Evolutionary conservation across 30 jellyfish, hydroid and myxozoan species (phyloP).

Genomic region (Aurelia coerulea): DNA sequence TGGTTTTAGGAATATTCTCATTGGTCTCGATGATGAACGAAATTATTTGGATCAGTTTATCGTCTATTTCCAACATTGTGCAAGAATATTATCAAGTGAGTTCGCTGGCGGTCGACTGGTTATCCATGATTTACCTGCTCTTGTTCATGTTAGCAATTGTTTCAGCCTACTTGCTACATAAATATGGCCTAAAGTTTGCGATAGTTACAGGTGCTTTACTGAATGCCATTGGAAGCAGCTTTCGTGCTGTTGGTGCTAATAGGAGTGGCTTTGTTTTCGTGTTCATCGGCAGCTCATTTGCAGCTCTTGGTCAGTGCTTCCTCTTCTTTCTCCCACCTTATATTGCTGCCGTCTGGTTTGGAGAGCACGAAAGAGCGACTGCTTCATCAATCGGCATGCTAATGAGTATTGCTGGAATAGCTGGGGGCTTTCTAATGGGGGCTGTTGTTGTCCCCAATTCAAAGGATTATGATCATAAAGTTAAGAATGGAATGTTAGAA

Average conservation of each 20-base stretch:
- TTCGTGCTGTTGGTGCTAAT: conserved; percentile 74
- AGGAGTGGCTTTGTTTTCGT: conserved; percentile 78
- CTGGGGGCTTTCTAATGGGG: conserved; percentile 76
- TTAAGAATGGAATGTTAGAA: conserved; percentile 63
- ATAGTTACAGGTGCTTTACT: conserved; percentile 74
- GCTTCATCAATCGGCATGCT: conserved; percentile 93
- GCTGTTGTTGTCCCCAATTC: conserved; percentile 66
- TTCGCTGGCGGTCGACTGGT: conserved; percentile 78
- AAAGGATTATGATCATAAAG: conserved; percentile 52
- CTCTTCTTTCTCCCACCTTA: conserved; percentile 87
- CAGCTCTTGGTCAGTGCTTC: conserved; percentile 85
- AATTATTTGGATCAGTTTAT: conserved; percentile 84
- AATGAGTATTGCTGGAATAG: conserved; percentile 79
- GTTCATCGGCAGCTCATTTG: conserved; percentile 71
- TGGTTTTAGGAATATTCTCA: conserved; percentile 84
- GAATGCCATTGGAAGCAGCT: conserved; percentile 82
- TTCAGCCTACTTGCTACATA: conserved; percentile 66
- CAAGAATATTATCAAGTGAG: conserved; percentile 73
- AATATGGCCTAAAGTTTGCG: conserved; percentile 72
- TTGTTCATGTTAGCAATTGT: conserved; percentile 44
- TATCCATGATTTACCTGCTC: conserved; percentile 72
- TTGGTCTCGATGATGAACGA: conserved; percentile 87
- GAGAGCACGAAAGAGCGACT: conserved; percentile 87
- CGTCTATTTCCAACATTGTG: conserved; percentile 80
- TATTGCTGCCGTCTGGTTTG: conserved; percentile 97